Percentiles rank a stretch among this genome's conserved stretches.
phyloP scores from a whole-genome alignment of 2,797 vertebrate species.

The Poliocrania exsul region DNA sequence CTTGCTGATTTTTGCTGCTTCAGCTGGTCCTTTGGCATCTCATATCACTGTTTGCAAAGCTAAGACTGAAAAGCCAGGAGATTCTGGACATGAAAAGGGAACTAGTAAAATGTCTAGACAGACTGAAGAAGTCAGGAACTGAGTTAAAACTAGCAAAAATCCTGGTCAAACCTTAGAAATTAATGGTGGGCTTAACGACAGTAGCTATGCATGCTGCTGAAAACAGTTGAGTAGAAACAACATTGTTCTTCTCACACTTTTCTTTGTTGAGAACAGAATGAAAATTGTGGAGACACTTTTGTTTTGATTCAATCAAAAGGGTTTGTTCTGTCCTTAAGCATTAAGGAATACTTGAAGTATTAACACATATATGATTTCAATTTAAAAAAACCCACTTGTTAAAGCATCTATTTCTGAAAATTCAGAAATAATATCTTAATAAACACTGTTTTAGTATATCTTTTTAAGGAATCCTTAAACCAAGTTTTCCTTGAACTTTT shows the following conservation, averaged over 20 bases:
- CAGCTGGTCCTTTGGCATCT: background rate
- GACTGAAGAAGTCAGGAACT: background rate
- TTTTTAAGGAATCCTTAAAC: background rate
- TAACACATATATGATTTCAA: background rate
- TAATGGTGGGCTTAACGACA: background rate
- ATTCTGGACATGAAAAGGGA: background rate
- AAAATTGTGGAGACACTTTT: background rate
- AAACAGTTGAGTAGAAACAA: background rate
- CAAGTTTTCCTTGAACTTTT: background rate
- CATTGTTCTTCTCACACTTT: background rate
- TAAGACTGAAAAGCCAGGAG: background rate
- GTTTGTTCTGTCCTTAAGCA: background rate
- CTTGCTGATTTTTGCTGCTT: background rate
- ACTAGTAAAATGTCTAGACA: background rate
- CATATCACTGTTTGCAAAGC: background rate
- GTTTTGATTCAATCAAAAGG: background rate
- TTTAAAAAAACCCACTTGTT: background rate
- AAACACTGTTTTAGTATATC: background rate
- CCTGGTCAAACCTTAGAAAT: background rate
- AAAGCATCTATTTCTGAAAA: background rate
- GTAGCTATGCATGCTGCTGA: background rate
- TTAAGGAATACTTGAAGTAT: background rate
- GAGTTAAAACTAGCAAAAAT: background rate
- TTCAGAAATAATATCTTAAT: background rate
- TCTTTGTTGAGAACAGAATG: background rate